Evolutionary conservation across 2,888 invertebrate species (phyloP).

Genomic region (Heliconius ethilla): DNA sequence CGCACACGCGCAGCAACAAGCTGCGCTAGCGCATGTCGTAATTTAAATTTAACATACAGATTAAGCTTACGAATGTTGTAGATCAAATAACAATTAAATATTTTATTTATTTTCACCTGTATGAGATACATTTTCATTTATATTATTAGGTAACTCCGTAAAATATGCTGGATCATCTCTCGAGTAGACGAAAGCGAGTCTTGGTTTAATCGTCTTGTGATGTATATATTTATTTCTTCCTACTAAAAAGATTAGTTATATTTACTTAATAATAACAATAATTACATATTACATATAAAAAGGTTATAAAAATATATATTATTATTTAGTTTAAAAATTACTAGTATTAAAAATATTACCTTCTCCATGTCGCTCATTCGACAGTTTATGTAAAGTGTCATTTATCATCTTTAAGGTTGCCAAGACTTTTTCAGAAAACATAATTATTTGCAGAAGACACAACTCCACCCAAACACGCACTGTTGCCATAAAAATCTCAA

Average conservation of each 20-base stretch:
- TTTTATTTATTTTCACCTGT: neutral
- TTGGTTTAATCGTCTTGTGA: neutral
- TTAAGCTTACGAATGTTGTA: too few relatives aligned
- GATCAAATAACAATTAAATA: too few relatives aligned
- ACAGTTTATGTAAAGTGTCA: neutral
- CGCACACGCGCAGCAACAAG: too few relatives aligned
- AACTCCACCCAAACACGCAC: neutral
- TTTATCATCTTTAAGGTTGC: neutral
- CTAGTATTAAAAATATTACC: neutral
- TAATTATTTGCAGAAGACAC: neutral
- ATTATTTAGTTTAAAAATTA: too few relatives aligned
- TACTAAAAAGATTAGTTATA: neutral
- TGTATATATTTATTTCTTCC: neutral
- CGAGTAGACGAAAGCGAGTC: neutral
- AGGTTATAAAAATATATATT: too few relatives aligned
- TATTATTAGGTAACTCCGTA: neutral
- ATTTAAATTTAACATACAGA: too few relatives aligned
- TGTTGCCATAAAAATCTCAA: neutral
- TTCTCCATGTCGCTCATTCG: neutral
- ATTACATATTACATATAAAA: neutral
- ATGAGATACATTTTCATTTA: neutral
- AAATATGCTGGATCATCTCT: neutral
- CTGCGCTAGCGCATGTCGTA: too few relatives aligned
- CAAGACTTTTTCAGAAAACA: neutral
- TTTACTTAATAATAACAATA: neutral